Base-by-base conservation (phyloP, 2,797 vertebrate genomes). In the Dromococcyx pavoninus region DNA sequence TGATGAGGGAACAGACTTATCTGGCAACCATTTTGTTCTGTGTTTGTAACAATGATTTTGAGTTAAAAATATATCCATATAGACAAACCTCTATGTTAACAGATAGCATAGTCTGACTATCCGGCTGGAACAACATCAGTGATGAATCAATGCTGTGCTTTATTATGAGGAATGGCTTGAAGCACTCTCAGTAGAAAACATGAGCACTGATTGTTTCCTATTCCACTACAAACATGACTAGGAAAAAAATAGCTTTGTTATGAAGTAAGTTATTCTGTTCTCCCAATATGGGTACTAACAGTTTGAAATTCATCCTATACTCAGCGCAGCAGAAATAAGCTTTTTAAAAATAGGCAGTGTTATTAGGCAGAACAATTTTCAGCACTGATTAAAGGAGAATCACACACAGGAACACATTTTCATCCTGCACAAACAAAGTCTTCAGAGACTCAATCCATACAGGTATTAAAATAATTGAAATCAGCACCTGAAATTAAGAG, bases 241-340 rank as follows among this genome's bases (percentile, higher is more conserved):
- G 53, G 41, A 88, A 89, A 74, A 80, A 95, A 96, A 86, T 71
- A 89, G 21, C 19, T 94, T 91, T 78, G 70, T 66, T 82, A 67
- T 46, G 53, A 84, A 91, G 74, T 33, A 17, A 92, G n/a, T 73
- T 82, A 53, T 73, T 82, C 33, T 79, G 21, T 61, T 75, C 54
- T 73, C 41, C n/a, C 64, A 72, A 60, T 28, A 82, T 67, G 27
- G 21, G 10, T 62, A 23, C 32, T 76, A 57, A 64, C 30, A 35
- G 51, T 39, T 54, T 80, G 33, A 79, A 81, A 66, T 72, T 60
- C 56, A 30, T 85, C 33, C 22, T 70, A 81, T 46, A 48, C 43
- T 44, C 44, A 73, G 17, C 32, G 62, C 13, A 57, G 32, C 18
- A 81, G 61, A 93, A 82, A 85, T 10, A 48, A 24, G 50, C 7